A percentile compares a stretch with the other conserved stretches of the same genome.
These are phyloP conservation scores for Drosophila takahashii DNA, from an alignment of 1,140 invertebrate species.

Conservation along the genomic window DNA sequence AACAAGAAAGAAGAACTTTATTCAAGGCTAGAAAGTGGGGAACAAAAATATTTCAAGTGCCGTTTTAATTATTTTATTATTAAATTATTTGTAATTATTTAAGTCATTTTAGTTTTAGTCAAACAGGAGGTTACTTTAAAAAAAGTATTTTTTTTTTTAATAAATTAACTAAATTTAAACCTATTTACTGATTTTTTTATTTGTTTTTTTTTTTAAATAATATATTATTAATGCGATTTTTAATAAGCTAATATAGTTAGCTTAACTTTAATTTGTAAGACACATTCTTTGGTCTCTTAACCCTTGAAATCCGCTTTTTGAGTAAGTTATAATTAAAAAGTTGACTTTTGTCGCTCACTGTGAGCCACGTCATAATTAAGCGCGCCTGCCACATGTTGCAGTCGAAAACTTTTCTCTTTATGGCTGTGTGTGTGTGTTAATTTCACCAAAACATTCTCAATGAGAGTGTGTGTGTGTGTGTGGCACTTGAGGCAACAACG, in stretches of 20 bases:
- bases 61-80: not conserved
- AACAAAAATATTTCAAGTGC: not conserved
- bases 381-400: conserved; percentile 73
- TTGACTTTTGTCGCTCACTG: conserved; percentile 62
- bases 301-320: not conserved
- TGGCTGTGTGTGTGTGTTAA: conserved; percentile 26
- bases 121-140: too few relatives aligned
- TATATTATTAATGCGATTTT: too few relatives aligned
- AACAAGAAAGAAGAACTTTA: not conserved
- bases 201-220: too few relatives aligned
- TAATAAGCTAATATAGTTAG: too few relatives aligned
- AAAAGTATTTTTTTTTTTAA: too few relatives aligned
- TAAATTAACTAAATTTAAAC: too few relatives aligned
- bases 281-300: not conserved
- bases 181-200: too few relatives aligned
- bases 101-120: not conserved
- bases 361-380: conserved; percentile 77
- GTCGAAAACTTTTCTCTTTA: conserved; percentile 56
- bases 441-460: conserved; percentile 31
- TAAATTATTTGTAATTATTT: not conserved
- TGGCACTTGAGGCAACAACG: conserved; percentile 64
- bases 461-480: conserved; percentile 8
- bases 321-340: conserved; percentile 55
- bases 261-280: too few relatives aligned
- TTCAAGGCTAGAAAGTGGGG: not conserved